Base-by-base conservation (phyloP, 2,113 vertebrate species). In the Archocentrus centrarchus region DNA sequence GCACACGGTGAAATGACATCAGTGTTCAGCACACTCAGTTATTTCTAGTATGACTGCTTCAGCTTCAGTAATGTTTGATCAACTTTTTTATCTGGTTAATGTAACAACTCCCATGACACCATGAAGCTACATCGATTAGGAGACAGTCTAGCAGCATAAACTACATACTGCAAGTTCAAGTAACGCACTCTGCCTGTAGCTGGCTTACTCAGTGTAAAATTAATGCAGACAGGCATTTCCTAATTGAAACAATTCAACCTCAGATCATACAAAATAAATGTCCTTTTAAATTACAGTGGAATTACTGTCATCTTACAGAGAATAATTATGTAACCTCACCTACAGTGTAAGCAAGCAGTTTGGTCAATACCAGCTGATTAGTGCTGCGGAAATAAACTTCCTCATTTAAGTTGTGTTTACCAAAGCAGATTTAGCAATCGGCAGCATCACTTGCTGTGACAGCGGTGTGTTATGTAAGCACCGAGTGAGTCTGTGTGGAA, bases 351-450 rank as follows among this genome's bases (percentile, higher is more conserved):
- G 27, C n/a, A 17, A 35, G 77, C 50, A 27, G 32, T 57, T 79
- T 44, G 58, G 44, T 75, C 82, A 75, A 24, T 15, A 77, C 55
- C 50, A 80, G 44, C 59, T 59, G 62, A 85, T 24, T 17, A 68
- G 53, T 59, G 32, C 27, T 37, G 62, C 35, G 79, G 14, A 59
- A 81, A 60, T 27, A 32, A 82, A 83, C 77, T 83, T 84, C 63
- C 75, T 80, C 44, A 53, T 82, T 44, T 30, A 39, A 32, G 55
- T 3, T 14, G 0, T 24, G 35, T 66, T 27, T 30, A 81, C 47
- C 32, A 41, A 7, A 55, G 47, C 3, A 59, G 13, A 68, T 22
- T 59, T 35, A 11, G 35, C 55, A 59, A 64, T 57, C 11, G 20
- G 20, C 15, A 55, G n/a, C 39, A 77, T 78, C 59, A 15, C 30